Evolutionary conservation across 1,140 invertebrate genomes (phyloP).

Genomic region (Spodoptera litura): DNA sequence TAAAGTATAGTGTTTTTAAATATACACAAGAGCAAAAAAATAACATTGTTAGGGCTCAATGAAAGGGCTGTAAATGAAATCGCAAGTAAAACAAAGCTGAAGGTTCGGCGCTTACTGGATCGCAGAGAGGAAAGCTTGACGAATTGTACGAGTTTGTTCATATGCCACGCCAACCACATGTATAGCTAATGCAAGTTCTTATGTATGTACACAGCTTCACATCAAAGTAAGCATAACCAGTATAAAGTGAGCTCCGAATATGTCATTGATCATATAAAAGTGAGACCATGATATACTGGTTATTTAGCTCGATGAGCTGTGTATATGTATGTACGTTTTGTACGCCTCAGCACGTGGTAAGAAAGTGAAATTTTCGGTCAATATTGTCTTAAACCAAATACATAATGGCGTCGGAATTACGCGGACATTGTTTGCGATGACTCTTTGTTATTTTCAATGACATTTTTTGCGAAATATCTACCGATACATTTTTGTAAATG

Average conservation of each 20-base stretch:
- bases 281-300: too few relatives aligned
- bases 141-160: slow-evolving; percentile 53
- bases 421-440: slow-evolving; percentile 25
- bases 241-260: too few relatives aligned
- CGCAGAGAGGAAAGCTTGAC: slow-evolving; percentile 68
- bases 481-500: not conserved
- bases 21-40: too few relatives aligned
- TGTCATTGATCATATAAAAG: too few relatives aligned
- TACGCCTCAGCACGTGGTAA: slow-evolving; percentile 26
- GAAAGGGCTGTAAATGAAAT: too few relatives aligned
- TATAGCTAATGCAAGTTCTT: slow-evolving; percentile 1
- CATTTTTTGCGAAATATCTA: slow-evolving; percentile 7
- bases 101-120: slow-evolving; percentile 19
- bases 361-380: slow-evolving; percentile 58
- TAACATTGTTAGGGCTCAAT: too few relatives aligned
- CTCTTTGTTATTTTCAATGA: slow-evolving; percentile 25
- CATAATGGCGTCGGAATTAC: slow-evolving; percentile 18
- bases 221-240: too few relatives aligned
- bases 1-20: too few relatives aligned
- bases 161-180: not conserved
- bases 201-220: not conserved
- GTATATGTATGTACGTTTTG: not conserved
- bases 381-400: slow-evolving; percentile 55
- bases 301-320: not conserved
- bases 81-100: slow-evolving; percentile 14